These are phyloP conservation scores for Melanostoma scalare DNA, from an alignment of 2,888 invertebrate genomes.

Conservation along the genomic window DNA sequence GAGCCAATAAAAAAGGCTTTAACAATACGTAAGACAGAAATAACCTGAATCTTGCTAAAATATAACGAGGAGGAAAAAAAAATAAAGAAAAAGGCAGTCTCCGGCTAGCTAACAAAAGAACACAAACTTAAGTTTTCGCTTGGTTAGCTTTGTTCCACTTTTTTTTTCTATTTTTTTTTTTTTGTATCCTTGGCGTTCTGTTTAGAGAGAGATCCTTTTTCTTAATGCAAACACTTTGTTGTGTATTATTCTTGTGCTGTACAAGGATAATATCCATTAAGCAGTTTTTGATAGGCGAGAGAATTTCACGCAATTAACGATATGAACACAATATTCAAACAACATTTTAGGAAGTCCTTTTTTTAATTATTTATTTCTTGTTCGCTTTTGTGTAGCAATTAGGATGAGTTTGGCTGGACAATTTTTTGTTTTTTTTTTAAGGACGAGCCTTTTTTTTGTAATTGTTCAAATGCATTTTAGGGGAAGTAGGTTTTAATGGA, in stretches of 20 bases:
- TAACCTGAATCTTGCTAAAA: too few relatives aligned
- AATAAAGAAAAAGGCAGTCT: too few relatives aligned
- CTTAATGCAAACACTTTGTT: slow-evolving; percentile 43
- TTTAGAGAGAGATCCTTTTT: slow-evolving; percentile 28
- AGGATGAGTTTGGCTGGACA: background rate
- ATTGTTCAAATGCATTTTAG: too few relatives aligned
- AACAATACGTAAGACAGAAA: too few relatives aligned
- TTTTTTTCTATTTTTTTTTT: background rate
- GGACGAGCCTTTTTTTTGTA: too few relatives aligned
- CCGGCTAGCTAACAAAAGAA: slow-evolving; percentile 43
- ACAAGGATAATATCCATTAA: slow-evolving; percentile 69
- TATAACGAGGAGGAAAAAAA: too few relatives aligned
- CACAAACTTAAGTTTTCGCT: slow-evolving; percentile 54
- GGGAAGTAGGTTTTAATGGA: too few relatives aligned
- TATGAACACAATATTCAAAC: slow-evolving; percentile 61
- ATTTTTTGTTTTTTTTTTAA: too few relatives aligned
- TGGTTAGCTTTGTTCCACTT: slow-evolving; percentile 51
- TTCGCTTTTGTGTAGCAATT: slow-evolving; percentile 58
- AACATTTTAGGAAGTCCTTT: slow-evolving; percentile 4
- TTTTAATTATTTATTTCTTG: slow-evolving; percentile 59
- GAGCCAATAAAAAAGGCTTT: too few relatives aligned
- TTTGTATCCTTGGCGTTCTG: slow-evolving; percentile 11
- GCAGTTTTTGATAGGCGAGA: slow-evolving; percentile 67
- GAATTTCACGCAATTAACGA: slow-evolving; percentile 65
- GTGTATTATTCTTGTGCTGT: slow-evolving; percentile 49